Conservation (phyloP, 92 coral and sea anemone genomes). For the Epizoanthus ramosus region DNA sequence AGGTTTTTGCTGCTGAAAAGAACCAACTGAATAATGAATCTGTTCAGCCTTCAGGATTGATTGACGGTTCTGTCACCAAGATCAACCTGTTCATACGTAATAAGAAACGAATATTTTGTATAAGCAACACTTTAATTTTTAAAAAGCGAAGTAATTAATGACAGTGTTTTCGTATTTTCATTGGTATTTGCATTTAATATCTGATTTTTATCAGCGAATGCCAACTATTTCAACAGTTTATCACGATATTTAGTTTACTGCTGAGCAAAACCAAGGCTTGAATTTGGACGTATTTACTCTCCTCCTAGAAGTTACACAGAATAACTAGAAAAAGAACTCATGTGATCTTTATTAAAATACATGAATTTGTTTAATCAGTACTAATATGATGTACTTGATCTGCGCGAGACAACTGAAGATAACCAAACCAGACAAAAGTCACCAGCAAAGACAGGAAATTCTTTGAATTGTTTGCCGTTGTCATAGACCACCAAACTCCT, state of each 20-base stretch:
- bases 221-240: background rate
- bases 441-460: background rate
- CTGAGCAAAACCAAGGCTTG: background rate
- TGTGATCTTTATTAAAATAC: too few species aligned
- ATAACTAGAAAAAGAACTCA: too few species aligned
- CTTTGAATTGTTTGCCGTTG: slow-evolving; percentile 9
- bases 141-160: background rate
- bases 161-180: background rate
- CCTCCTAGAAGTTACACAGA: too few species aligned
- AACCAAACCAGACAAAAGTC: background rate
- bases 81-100: too few species aligned
- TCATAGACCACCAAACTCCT: background rate
- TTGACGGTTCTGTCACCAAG: too few species aligned
- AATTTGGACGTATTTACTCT: too few species aligned
- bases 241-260: background rate
- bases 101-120: background rate
- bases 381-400: background rate
- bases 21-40: background rate
- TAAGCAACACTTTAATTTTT: background rate
- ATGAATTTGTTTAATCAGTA: background rate
- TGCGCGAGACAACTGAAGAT: background rate
- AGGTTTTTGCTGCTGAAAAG: background rate
- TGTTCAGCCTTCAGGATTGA: too few species aligned
- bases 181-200: slow-evolving; percentile 31
- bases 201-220: background rate